phyloP scores from a whole-genome alignment of 30 jellyfish, hydroid and myxozoan species.

The Pseudorhiza aurosa region DNA sequence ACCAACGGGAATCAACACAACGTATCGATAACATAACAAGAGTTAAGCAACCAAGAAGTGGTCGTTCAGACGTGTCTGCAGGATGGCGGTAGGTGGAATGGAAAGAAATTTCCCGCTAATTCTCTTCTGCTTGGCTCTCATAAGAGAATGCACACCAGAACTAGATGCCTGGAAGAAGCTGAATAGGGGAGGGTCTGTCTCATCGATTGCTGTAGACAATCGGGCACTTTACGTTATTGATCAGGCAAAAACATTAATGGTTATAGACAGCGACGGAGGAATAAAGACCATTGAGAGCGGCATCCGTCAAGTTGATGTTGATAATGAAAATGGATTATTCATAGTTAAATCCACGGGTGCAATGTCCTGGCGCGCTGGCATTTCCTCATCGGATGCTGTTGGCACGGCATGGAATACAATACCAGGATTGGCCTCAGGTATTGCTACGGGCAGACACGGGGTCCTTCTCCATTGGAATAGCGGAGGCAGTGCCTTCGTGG shows the following conservation, averaged over 20 bases:
- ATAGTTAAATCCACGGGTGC: neutral
- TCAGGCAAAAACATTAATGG: neutral
- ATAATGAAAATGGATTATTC: neutral
- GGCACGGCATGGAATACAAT: slow-evolving; percentile 4
- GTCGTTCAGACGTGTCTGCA: neutral
- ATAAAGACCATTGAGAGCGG: neutral
- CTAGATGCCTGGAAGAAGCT: slow-evolving; percentile 5
- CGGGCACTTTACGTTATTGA: neutral
- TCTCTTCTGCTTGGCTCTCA: neutral
- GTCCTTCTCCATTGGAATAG: neutral
- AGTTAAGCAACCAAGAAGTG: neutral
- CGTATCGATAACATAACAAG: neutral
- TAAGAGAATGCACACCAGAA: neutral
- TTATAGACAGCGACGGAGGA: neutral
- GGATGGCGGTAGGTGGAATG: neutral
- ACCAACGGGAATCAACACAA: too few species aligned
- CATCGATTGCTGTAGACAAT: neutral
- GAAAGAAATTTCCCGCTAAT: neutral
- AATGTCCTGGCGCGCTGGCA: neutral
- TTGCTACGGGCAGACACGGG: slow-evolving; percentile 25
- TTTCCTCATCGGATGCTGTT: slow-evolving; percentile 10
- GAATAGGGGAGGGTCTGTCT: neutral
- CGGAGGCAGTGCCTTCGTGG: neutral
- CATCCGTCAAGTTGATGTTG: slow-evolving; percentile 7
- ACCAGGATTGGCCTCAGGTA: neutral